These are phyloP conservation scores for Myotis yumanensis DNA, from an alignment of 2,113 vertebrate species.

Conservation along the genomic window DNA sequence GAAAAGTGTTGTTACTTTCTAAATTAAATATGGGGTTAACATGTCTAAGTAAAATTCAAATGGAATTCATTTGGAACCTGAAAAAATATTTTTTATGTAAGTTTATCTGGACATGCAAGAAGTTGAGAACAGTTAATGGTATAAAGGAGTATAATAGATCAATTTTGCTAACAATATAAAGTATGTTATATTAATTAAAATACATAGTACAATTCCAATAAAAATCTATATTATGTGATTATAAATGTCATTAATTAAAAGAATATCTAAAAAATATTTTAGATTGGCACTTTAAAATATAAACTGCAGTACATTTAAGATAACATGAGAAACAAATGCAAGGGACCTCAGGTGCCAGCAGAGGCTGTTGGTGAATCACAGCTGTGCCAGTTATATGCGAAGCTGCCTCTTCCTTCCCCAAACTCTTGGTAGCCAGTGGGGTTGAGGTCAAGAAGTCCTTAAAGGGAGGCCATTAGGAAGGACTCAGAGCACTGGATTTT, in stretches of 20 bases:
- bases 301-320: background rate
- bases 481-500: background rate
- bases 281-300: background rate
- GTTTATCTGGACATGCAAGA: background rate
- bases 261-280: background rate
- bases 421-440: conserved; percentile 82
- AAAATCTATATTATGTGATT: background rate
- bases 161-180: conserved; percentile 1
- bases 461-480: conserved; percentile 66
- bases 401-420: conserved; percentile 85
- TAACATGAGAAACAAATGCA: background rate
- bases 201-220: background rate
- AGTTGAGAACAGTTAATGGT: background rate
- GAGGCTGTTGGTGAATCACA: conserved; percentile 78
- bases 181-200: background rate
- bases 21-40: background rate
- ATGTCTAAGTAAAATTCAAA: conserved; percentile 26
- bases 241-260: background rate
- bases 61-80: background rate
- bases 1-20: background rate
- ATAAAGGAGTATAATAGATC: background rate
- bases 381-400: conserved; percentile 83
- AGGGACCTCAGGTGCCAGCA: fast-evolving
- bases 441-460: conserved; percentile 84
- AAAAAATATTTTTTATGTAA: background rate